A percentile compares a stretch with the other conserved stretches of the same genome.
Conservation (phyloP, 1,140 invertebrate genomes). For the Drosophila micromelanica region DNA sequence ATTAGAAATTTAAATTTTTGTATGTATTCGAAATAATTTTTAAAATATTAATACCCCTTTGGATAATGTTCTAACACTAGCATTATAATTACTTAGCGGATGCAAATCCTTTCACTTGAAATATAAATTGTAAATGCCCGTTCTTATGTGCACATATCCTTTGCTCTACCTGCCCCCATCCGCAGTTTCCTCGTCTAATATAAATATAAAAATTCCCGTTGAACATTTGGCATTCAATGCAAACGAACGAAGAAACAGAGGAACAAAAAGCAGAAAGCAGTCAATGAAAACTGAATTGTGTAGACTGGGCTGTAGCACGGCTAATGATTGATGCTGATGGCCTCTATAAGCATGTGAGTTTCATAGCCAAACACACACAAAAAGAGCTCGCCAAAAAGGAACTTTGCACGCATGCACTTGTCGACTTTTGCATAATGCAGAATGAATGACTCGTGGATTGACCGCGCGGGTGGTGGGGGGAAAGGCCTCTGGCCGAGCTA, state of each 20-base stretch:
- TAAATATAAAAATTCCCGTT: constrained; percentile 31
- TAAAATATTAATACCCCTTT: too few relatives aligned
- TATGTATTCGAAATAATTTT: too few relatives aligned
- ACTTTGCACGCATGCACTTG: constrained; percentile 70
- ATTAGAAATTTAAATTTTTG: too few relatives aligned
- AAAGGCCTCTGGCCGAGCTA: constrained; percentile 44
- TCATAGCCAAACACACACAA: constrained; percentile 42
- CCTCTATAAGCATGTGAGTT: constrained; percentile 58
- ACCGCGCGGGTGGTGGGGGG: constrained; percentile 3
- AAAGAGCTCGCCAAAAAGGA: constrained; percentile 71
- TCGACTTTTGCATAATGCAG: constrained; percentile 68
- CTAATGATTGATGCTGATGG: constrained; percentile 60
- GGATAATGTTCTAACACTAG: too few relatives aligned
- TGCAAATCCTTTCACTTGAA: neutral
- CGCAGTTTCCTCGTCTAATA: constrained; percentile 6
- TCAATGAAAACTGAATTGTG: constrained; percentile 23
- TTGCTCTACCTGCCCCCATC: neutral
- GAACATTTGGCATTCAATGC: constrained; percentile 46
- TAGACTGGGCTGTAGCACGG: constrained; percentile 23
- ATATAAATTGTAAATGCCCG: neutral
- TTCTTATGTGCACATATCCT: neutral
- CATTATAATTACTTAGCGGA: neutral
- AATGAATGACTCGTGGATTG: constrained; percentile 50
- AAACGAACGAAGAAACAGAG: constrained; percentile 15
- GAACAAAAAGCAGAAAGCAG: constrained; percentile 25